Evolutionary conservation across 1,140 invertebrate species (phyloP), one percentile per base, ranked within the genome.

Genomic region (Brachionus calyciflorus): DNA sequence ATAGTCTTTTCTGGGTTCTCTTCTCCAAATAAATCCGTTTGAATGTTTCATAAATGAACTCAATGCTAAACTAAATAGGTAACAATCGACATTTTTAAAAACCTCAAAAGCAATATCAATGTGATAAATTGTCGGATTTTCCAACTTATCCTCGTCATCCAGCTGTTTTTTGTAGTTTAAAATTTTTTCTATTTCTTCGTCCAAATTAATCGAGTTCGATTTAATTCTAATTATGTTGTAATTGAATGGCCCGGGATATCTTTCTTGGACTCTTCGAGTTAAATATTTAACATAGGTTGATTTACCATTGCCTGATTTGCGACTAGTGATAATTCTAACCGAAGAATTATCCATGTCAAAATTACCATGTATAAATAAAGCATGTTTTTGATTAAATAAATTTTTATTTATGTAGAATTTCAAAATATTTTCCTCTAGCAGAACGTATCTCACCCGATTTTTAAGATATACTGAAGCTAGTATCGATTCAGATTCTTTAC

Each of bases 31-130:
- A 10, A 73, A 0, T 40, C 69, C 69, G 33, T 73, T 73, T 6
- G 44, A 51, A 73, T 73, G 69, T 14, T 12, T 46, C 46, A 73
- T 33, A 30, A 7, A 73, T 19, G 28, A 33, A 19, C 30, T 51
- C 1, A 73, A 19, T 51, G 40, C 17, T 3, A 73, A 28, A 33
- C 33, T 51, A 55, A 73, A 55, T 41, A 73, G 30, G 33, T 51
- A 73, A 49, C 21, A n/a, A 12, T 73, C 69, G 10, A 73, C 21
- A 41, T 73, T 73, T 10, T 49, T 51, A 17, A 40, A 49, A 3
- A 73, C 69, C 19, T 73, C 69, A n/a, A 21, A 73, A 40, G 69
- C 69, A 17, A 73, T 73, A 28, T 73, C 69, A 14, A 73, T 51
- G 19, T 73, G 69, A 46, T 73, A 73, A 55, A 73, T 41, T 21